These are phyloP conservation scores for Excalfactoria chinensis DNA, from an alignment of 2,113 vertebrate genomes.

Conservation along the genomic window DNA sequence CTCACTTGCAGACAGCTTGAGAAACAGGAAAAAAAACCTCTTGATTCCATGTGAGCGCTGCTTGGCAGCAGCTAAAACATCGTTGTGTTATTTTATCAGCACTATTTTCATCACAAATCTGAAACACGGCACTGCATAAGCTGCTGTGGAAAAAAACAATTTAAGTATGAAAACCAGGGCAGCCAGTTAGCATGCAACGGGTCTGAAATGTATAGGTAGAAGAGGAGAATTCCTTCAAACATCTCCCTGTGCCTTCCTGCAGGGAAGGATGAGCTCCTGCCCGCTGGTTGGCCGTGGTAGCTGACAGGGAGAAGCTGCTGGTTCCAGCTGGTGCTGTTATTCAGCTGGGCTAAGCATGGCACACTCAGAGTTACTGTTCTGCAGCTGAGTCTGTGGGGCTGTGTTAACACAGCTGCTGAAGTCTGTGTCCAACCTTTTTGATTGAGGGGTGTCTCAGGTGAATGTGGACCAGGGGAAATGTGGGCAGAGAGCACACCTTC, in stretches of 20 bases:
- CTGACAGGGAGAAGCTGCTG: background rate
- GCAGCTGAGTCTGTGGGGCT: background rate
- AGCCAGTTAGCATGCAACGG: background rate
- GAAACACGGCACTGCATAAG: background rate
- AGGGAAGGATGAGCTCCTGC: background rate
- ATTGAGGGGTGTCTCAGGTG: background rate
- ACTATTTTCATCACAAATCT: background rate
- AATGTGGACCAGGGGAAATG: background rate
- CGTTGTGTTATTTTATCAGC: background rate
- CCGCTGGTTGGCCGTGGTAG: background rate
- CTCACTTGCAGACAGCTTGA: background rate
- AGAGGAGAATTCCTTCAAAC: background rate
- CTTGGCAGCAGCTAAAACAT: background rate
- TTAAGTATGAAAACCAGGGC: background rate
- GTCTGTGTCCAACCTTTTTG: background rate
- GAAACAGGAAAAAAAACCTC: background rate
- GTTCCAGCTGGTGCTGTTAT: accelerated
- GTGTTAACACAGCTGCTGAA: background rate
- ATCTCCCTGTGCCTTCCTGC: background rate
- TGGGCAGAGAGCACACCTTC: background rate
- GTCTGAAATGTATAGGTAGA: background rate
- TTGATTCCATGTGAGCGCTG: background rate
- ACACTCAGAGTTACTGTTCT: background rate
- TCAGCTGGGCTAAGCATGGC: background rate
- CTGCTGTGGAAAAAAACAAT: background rate